These are phyloP conservation scores for Danio choprae DNA, from an alignment of 2,797 vertebrate genomes.

Conservation along the genomic window DNA sequence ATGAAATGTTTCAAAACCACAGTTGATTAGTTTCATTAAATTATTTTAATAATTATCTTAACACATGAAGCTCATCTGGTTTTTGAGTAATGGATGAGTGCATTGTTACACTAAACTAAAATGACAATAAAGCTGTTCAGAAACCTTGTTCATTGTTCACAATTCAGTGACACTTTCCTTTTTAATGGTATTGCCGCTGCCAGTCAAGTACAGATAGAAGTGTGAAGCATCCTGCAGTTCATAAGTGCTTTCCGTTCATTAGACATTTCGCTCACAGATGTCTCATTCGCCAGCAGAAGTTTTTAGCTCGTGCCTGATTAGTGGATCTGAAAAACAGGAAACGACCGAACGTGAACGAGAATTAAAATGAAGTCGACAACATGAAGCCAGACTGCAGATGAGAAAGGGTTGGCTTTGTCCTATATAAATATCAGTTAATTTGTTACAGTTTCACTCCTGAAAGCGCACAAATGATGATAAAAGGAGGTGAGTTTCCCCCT, in stretches of 20 bases:
- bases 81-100: no score
- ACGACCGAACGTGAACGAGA: not conserved
- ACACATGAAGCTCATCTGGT: no score
- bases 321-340: constrained; percentile 24
- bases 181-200: not conserved
- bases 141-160: not conserved
- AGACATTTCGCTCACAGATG: constrained; percentile 25
- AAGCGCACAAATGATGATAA: constrained; percentile 38
- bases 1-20: no score
- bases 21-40: no score
- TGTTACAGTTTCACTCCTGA: constrained; percentile 40
- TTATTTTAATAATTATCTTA: no score
- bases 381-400: constrained; percentile 21
- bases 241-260: constrained; percentile 4
- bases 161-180: not conserved
- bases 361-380: constrained; percentile 32
- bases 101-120: no score
- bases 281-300: constrained; percentile 3
- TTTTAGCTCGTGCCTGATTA: constrained; percentile 22
- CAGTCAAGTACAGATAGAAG: not conserved
- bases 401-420: constrained; percentile 10
- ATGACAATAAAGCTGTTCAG: no score
- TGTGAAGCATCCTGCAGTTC: constrained; percentile 12
- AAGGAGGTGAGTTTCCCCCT: constrained; percentile 34
- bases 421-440: constrained; percentile 51